Base-by-base conservation (phyloP, 2,113 vertebrate species). In the Ahaetulla prasina region DNA sequence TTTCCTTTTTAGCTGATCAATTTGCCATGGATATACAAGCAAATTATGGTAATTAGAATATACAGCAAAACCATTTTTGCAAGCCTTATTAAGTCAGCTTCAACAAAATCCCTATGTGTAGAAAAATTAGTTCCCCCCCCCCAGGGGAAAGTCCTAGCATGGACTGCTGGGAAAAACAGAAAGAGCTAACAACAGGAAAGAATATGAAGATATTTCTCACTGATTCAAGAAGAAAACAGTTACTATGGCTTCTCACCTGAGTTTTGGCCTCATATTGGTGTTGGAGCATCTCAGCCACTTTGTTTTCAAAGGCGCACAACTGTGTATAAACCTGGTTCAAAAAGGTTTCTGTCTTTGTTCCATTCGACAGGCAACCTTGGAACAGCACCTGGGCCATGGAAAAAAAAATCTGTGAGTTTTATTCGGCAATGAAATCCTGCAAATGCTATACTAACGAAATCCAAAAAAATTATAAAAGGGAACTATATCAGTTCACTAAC, bases 311-410 rank as follows among this genome's bases (percentile, higher is more conserved):
- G 20, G 98, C 97, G 91, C 98, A 97, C 5, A 99, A 98, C 96
- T 99, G 98, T 35, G 98, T 98, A 93, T 99, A 99, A 93, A 99
- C 98, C 92, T 98, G 98, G 90, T 98, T 98, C 95, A 99, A 96
- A 96, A 99, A 99, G 57, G 97, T 96, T 25, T 98, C 98, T 22
- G 98, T 96, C 94, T 98, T 98, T 0, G 97, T 98, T 92, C 97
- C 97, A 84, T 99, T 98, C 93, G 99, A 97, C 95, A 98, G 98
- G 93, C 98, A 99, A 94, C 99, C 99, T 95, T 99, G 99, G 5
- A 99, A 99, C 9, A 99, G 96, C 2, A 99, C 99, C 99, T 99
- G 94, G 85, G 60, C 95, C 90, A 93, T 89, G 45, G 50, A 91
- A 3, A 6, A 5, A 90, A 85, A 47, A 20, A 14, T 85, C 20